Evolutionary conservation across 2,888 invertebrate genomes (phyloP), one percentile per base, ranked within the genome.

Genomic region (Meganola albula): DNA sequence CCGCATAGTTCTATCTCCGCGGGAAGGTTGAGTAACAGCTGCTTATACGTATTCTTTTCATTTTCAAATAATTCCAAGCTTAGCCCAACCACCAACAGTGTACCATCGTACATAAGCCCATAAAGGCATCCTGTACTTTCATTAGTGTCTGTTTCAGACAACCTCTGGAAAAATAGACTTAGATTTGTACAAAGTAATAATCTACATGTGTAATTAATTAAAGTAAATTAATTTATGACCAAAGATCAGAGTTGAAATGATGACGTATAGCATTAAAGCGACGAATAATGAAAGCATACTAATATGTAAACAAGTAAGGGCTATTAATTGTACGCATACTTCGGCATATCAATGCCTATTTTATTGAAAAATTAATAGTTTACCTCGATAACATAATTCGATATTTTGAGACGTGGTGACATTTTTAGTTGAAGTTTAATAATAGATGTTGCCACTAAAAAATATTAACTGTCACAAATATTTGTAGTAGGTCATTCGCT

Each of bases 1-100:
- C 94, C 94, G 65, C 93, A 94, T 28, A 93, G 78, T 74, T 94
- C 93, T 38, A 94, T 74, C 69, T 93, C 93, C 2, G 91, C 90
- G 9, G 94, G 93, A 57, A 93, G 89, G 55, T 90, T 90, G 12
- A 91, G 82, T 43, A 89, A 85, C 21, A 91, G 63, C 44, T 86
- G 79, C 22, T 74, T 78, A 44, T 87, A 80, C n/a, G 77, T 67
- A 45, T 79, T 78, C 59, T 85, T 75, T 62, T 85, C 78, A 76
- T 83, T 80, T 31, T 90, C 88, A 56, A 90, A 87, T 32, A 84
- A 82, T 66, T 92, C 91, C 54, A 92, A 74, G 61, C 91, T 90
- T 52, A 92, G 87, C 28, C 91, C 91, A 44, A 93, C 74, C 31
- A 94, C 88, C 16, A 91, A 84, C 34, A 93, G 72, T 16, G 90